phyloP scores from a whole-genome alignment of 2,797 vertebrate genomes.

The Acanthurus leucopareius region DNA sequence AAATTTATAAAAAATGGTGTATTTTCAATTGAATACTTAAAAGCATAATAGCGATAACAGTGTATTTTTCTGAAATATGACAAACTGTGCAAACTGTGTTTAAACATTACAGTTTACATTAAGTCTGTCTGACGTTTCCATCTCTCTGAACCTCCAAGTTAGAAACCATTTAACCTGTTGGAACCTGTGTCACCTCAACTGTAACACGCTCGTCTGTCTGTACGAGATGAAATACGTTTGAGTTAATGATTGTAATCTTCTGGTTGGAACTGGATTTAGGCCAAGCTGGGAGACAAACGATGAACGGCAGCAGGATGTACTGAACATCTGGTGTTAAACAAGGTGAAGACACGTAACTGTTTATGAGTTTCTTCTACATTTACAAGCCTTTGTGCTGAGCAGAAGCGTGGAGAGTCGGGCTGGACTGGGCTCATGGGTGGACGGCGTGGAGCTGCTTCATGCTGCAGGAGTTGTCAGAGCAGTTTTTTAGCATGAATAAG shows the following conservation, averaged over 20 bases:
- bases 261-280: neutral
- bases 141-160: neutral
- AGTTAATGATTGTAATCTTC: neutral
- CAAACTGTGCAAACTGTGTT: too few species aligned
- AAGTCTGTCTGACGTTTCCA: too few species aligned
- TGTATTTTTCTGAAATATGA: neutral
- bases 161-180: neutral
- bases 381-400: neutral
- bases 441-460: neutral
- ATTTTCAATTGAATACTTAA: neutral
- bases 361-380: accelerated
- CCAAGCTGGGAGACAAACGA: neutral
- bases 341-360: neutral
- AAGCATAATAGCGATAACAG: neutral
- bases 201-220: neutral
- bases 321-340: neutral
- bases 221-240: neutral
- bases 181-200: neutral
- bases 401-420: neutral
- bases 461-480: neutral
- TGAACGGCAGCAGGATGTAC: neutral
- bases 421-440: too few species aligned
- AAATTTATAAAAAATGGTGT: neutral
- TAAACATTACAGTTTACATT: too few species aligned
- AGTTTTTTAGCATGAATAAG: neutral